Evolutionary conservation across 2,113 vertebrate genomes (phyloP), one percentile per base, ranked within the genome.

Genomic region (Corythaeola cristata): DNA sequence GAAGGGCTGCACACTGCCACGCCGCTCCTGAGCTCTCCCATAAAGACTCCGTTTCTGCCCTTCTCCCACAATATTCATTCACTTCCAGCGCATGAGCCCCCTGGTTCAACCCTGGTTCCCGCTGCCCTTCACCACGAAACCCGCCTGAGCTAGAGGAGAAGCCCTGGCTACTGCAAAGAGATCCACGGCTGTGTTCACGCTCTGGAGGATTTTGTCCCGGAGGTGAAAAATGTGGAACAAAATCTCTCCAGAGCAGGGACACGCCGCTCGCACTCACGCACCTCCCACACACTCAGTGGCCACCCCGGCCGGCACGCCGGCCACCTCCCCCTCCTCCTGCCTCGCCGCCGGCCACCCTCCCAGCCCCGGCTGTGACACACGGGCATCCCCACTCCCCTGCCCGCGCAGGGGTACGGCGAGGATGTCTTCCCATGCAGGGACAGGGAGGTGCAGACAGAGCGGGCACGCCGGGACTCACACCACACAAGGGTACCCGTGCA

Each of bases 161-260:
- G 1, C 49, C 63, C 52, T 63, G 58, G 27, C 44, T 81, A 66
- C 76, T 4, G 28, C 79, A 49, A 59, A 91, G 77, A 90, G 90
- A 76, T 83, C 84, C 91, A 79, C 76, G 49, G 84, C 71, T 9
- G 30, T 62, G 96, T 96, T 74, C 94, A 90, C 26, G 69, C 98
- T 98, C 98, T 98, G 97, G 95, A 97, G 66, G 79, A 97, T 97
- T 98, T 98, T 97, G 97, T 96, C 96, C 94, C 85, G 59, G 27
- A n/a, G 93, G 19, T 53, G 80, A 95, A 97, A 98, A 97, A 41
- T 49, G 91, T 7, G 89, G 97, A 91, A 95, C 82, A 97, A 98
- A 98, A 98, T 97, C 97, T 67, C 94, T 94, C 96, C 97, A 96
- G 98, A 98, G 97, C 97, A 93, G 89, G 97, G 67, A 95, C 96